Conservation (phyloP, 2,888 invertebrate species). For the Keiferia lycopersicella region DNA sequence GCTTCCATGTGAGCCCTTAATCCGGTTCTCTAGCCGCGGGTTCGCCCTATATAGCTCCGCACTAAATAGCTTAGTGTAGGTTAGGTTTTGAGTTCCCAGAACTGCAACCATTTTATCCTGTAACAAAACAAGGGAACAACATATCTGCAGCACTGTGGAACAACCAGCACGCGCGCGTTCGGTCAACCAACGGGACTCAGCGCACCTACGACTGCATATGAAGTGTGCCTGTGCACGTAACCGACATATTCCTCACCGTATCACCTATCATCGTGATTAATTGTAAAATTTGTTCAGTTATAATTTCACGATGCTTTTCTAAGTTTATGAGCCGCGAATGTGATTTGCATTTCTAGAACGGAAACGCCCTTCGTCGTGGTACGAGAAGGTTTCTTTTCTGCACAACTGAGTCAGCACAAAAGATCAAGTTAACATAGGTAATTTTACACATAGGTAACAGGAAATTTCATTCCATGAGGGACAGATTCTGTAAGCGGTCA, state of each 20-base stretch:
- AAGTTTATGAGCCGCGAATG: slow-evolving; percentile 21
- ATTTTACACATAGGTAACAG: background rate
- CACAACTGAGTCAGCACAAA: background rate
- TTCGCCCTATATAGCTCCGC: no score
- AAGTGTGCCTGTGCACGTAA: slow-evolving; percentile 27
- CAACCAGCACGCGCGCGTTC: slow-evolving; percentile 30
- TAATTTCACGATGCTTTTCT: background rate
- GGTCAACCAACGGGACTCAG: slow-evolving; percentile 48
- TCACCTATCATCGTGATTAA: slow-evolving; percentile 28
- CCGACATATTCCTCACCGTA: slow-evolving; percentile 33
- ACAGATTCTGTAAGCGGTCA: background rate
- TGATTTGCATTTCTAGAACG: slow-evolving; percentile 28
- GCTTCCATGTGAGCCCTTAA: no score
- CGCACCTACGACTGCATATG: slow-evolving; percentile 34
- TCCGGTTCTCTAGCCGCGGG: no score
- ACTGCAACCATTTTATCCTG: background rate
- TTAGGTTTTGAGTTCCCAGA: no score
- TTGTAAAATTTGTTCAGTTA: background rate
- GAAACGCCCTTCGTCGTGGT: background rate
- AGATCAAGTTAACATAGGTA: background rate
- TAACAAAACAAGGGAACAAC: background rate
- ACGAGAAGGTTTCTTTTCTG: no score
- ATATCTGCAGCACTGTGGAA: background rate
- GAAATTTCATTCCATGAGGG: background rate
- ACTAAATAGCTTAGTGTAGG: no score